Evolutionary conservation across 2,888 invertebrate genomes (phyloP).

Genomic region (Barypeithes pellucidus): DNA sequence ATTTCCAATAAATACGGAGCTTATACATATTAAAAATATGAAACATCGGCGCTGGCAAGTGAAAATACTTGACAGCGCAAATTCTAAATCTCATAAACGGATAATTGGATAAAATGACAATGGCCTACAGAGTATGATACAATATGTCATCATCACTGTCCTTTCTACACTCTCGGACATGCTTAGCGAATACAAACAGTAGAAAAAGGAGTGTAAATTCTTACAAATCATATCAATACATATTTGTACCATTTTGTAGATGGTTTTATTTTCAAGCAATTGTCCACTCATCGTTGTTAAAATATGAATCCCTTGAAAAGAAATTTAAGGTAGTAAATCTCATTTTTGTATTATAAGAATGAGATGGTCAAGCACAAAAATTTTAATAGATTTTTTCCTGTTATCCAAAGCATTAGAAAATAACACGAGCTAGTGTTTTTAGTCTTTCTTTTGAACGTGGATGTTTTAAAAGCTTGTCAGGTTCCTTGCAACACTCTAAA

Average conservation of each 20-base stretch:
- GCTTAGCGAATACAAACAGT: constrained; percentile 70
- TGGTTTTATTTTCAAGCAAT: constrained; percentile 61
- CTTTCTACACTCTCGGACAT: constrained; percentile 55
- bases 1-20: constrained; percentile 69
- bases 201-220: constrained; percentile 72
- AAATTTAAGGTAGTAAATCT: not conserved
- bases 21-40: constrained; percentile 68
- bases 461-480: too few relatives aligned
- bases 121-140: constrained; percentile 67
- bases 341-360: too few relatives aligned
- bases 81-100: constrained; percentile 67
- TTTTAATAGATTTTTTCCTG: too few relatives aligned
- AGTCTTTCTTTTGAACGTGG: too few relatives aligned
- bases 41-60: constrained; percentile 65
- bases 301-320: constrained; percentile 25
- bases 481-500: too few relatives aligned
- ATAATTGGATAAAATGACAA: constrained; percentile 69
- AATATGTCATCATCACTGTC: constrained; percentile 51
- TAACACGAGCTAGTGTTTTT: too few relatives aligned
- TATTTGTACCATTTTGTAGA: constrained; percentile 71
- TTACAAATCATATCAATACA: constrained; percentile 71
- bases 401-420: too few relatives aligned
- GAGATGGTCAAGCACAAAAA: too few relatives aligned
- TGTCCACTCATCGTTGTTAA: constrained; percentile 25
- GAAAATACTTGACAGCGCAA: constrained; percentile 66